These are phyloP conservation scores for Pseudochaenichthys georgianus DNA, from an alignment of 2,797 vertebrate species.

Conservation along the genomic window DNA sequence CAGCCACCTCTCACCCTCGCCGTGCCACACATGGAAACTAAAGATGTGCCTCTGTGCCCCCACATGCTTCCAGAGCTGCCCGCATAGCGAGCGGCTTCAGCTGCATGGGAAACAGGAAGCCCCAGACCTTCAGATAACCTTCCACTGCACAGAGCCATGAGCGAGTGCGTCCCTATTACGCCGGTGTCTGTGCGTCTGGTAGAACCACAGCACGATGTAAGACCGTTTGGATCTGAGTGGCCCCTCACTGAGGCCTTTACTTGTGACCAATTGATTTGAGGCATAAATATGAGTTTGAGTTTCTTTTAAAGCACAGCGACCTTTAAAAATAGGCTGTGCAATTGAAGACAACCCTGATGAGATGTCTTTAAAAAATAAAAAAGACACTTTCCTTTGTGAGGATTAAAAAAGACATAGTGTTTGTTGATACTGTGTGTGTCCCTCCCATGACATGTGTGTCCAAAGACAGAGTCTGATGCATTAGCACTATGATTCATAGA, in stretches of 20 bases:
- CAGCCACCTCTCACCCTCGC: slow-evolving; percentile 57
- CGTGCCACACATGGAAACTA: slow-evolving; percentile 60
- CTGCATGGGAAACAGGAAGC: slow-evolving; percentile 72
- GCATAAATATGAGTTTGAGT: no score
- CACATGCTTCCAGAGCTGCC: slow-evolving; percentile 32
- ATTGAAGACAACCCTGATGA: not conserved
- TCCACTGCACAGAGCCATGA: slow-evolving; percentile 51
- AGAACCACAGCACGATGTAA: slow-evolving; percentile 11
- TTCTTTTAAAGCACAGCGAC: not conserved
- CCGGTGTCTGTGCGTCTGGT: slow-evolving; percentile 3
- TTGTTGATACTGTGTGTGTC: not conserved
- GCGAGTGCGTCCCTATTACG: slow-evolving; percentile 45
- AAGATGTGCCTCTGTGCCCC: slow-evolving; percentile 69
- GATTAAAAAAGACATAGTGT: not conserved
- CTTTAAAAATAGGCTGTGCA: not conserved
- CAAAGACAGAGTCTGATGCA: not conserved
- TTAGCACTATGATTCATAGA: not conserved
- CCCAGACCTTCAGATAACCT: slow-evolving; percentile 68
- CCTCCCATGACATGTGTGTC: not conserved
- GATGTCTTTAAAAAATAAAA: not conserved
- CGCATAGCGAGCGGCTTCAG: slow-evolving; percentile 21
- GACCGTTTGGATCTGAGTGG: not conserved
- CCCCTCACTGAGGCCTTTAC: not conserved
- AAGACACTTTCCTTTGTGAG: not conserved
- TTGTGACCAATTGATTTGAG: not conserved